phyloP scores from a whole-genome alignment of 35 echinoderm and acorn worm genomes.

The Patiria miniata region DNA sequence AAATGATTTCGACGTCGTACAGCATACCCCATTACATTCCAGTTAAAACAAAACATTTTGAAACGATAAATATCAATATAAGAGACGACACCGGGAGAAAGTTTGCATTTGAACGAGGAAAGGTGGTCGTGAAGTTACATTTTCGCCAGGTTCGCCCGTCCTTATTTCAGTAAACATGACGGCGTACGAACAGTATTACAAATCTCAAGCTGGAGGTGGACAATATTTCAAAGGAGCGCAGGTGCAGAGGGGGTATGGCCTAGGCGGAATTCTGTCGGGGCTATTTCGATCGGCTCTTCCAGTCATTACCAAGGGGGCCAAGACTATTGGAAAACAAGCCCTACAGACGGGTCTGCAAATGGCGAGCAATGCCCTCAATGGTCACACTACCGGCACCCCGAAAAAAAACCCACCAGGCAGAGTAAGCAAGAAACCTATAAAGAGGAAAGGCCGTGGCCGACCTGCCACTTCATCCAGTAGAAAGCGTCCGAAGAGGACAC shows the following conservation, averaged over 20 bases:
- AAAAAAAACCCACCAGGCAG: neutral
- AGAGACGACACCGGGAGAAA: too few species aligned
- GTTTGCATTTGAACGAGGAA: too few species aligned
- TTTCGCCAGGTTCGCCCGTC: too few species aligned
- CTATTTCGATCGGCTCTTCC: constrained; percentile 47
- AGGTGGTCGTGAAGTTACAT: too few species aligned
- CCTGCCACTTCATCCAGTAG: neutral
- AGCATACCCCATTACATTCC: too few species aligned
- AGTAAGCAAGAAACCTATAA: constrained; percentile 15
- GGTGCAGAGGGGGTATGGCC: constrained; percentile 41
- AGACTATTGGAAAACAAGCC: constrained; percentile 50
- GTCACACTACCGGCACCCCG: neutral
- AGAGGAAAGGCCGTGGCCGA: constrained; percentile 5
- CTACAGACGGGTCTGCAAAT: constrained; percentile 53
- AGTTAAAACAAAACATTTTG: too few species aligned
- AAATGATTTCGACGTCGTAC: too few species aligned
- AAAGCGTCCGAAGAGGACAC: constrained; percentile 31
- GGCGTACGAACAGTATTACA: neutral
- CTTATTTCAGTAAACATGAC: too few species aligned
- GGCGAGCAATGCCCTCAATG: constrained; percentile 45
- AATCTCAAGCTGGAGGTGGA: neutral
- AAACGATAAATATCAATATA: too few species aligned
- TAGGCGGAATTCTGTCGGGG: constrained; percentile 56
- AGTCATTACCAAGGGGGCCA: constrained; percentile 37
- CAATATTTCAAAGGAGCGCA: neutral